Base-by-base conservation (phyloP, 2,888 invertebrate genomes). In the Himalopsyche japonica region DNA sequence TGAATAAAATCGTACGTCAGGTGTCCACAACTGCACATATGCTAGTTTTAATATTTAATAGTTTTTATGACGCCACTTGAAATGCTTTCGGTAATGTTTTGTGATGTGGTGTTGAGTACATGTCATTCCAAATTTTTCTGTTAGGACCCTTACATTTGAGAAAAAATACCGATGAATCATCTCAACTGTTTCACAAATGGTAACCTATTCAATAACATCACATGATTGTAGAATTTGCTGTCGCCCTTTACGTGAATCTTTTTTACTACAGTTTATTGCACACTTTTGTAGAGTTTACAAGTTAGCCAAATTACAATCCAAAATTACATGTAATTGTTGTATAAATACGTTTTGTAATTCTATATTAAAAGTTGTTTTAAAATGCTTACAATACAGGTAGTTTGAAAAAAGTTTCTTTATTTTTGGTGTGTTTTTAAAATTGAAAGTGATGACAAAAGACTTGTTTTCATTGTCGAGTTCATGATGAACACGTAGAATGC, bases 61-160 rank as follows among this genome's bases (percentile, higher is more conserved):
- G 70, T 70, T 27, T 70, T 70, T 70, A 27, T 70, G 12, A 15
- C 20, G 15, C 27, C 27, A 12, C 12, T 27, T 12, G 30, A 70
- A 27, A 70, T 70, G 27, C 70, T 37, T 32, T 37, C 43, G 7
- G 77, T 12, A 37, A 78, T 78, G 79, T 37, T 79, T 70, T 64
- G 70, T 79, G 79, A 79, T 79, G 3, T 47, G 18, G 49, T 77
- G 18, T 82, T 47, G 47, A 37, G 82, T 82, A 20, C 64, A 47
- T 82, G 79, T 79, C 79, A 79, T 82, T 57, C 70, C 79, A 82
- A 57, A 79, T 34, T 77, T 77, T 37, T 32, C 37, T 12, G 27
- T 34, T 34, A 34, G 43, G 34, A 34, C 20, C 34, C 77, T n/a
- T 34, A 37, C 24, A 77, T 20, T 37, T 77, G n/a, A 37, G 77